Percentiles rank a stretch among this genome's conserved stretches.
phyloP scores from a whole-genome alignment of 2,888 invertebrate species.

The Nomada lathburiana region DNA sequence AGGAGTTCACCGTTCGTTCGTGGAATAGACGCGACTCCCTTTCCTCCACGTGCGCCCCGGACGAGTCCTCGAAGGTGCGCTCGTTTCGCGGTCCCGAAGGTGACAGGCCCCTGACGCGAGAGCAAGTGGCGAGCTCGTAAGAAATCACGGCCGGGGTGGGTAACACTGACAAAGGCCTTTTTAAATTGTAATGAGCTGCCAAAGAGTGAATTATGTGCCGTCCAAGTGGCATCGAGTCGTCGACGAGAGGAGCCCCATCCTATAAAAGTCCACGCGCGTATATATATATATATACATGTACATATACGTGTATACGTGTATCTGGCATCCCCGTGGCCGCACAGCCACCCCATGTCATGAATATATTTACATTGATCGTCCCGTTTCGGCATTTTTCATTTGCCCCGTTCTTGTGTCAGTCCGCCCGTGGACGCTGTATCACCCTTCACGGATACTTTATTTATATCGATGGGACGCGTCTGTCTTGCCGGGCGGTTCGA shows the following conservation, averaged over 20 bases:
- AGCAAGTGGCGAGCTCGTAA: constrained; percentile 64
- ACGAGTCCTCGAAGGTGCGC: not conserved
- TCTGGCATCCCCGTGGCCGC: constrained; percentile 64
- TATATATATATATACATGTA: not conserved
- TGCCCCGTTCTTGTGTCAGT: constrained; percentile 74
- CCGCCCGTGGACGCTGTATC: constrained; percentile 54
- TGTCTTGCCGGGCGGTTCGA: constrained; percentile 62
- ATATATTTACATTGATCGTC: constrained; percentile 84
- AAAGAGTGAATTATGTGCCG: constrained; percentile 84
- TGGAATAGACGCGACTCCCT: constrained; percentile 11
- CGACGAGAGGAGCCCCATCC: constrained; percentile 69
- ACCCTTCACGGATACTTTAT: constrained; percentile 79
- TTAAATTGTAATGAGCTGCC: constrained; percentile 85
- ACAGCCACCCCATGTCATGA: constrained; percentile 83
- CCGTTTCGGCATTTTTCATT: constrained; percentile 82
- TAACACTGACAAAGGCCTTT: constrained; percentile 80
- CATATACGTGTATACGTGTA: constrained; percentile 25
- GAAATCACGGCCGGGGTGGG: constrained; percentile 64
- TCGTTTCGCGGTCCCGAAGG: constrained; percentile 31
- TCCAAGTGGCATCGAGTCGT: constrained; percentile 82
- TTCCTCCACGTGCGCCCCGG: too few relatives aligned
- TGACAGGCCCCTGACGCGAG: constrained; percentile 50
- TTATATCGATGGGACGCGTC: constrained; percentile 76
- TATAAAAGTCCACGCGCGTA: constrained; percentile 68
- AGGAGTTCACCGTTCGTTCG: constrained; percentile 21